Conservation (phyloP, 2,113 vertebrate species). For the Macroglossus sobrinus region DNA sequence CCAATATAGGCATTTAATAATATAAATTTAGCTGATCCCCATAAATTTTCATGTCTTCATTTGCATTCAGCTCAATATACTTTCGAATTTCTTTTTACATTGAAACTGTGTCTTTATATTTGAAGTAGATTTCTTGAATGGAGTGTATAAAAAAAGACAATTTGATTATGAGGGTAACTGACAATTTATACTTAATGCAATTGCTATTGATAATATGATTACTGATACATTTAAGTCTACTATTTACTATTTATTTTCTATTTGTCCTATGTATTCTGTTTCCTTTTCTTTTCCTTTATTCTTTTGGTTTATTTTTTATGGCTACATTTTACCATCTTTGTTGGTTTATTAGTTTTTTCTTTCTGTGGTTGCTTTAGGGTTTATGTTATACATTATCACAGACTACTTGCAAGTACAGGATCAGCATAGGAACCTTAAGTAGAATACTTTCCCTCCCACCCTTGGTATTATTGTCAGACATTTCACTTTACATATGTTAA, state of each 20-base stretch:
- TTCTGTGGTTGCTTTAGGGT: not conserved
- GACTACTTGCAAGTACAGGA: not conserved
- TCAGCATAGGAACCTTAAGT: not conserved
- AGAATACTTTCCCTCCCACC: not conserved
- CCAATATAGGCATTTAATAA: not conserved
- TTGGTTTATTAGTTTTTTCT: not conserved
- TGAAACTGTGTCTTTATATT: not conserved
- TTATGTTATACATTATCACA: not conserved
- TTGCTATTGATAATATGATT: not conserved
- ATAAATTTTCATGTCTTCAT: not conserved
- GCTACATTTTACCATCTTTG: not conserved
- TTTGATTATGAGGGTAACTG: not conserved
- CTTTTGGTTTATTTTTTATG: not conserved
- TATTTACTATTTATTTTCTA: not conserved
- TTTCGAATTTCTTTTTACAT: not conserved
- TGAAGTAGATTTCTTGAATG: not conserved
- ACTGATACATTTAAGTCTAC: not conserved
- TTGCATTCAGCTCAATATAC: not conserved
- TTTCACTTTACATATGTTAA: not conserved
- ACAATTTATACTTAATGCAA: not conserved
- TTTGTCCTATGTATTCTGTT: not conserved
- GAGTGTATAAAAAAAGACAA: not conserved
- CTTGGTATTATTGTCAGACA: not conserved
- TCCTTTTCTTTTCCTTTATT: not conserved
- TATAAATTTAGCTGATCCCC: not conserved